Evolutionary conservation across 2,888 invertebrate species (phyloP).

Genomic region (Rhodophaea formosa): DNA sequence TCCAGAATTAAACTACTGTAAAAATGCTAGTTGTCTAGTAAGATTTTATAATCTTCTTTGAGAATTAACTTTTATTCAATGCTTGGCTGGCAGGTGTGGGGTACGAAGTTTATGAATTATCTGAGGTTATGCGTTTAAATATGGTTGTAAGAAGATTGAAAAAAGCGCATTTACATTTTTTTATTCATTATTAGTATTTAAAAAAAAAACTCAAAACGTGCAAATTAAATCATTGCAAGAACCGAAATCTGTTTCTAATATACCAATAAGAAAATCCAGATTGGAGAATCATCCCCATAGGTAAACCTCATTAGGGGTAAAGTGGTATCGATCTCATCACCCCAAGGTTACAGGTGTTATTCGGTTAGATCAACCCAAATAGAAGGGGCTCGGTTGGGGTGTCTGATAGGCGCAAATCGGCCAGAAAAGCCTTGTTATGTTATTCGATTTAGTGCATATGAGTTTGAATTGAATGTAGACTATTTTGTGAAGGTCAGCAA

Average conservation of each 20-base stretch:
- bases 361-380: conserved; percentile 36
- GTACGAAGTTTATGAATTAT: no score
- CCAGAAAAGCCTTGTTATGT: conserved; percentile 43
- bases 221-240: no score
- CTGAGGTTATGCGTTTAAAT: no score
- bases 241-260: not conserved
- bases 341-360: conserved; percentile 54
- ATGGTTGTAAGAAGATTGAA: no score
- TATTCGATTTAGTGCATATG: conserved; percentile 18
- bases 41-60: no score
- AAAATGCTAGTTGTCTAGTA: no score
- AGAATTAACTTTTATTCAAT: no score
- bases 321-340: conserved; percentile 33
- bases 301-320: conserved; percentile 29
- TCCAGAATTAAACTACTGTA: no score
- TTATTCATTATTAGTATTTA: no score
- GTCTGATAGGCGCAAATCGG: conserved; percentile 54
- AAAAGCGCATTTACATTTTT: no score
- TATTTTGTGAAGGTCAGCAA: not conserved
- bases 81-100: no score
- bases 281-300: conserved; percentile 24
- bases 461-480: conserved; percentile 8
- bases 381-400: conserved; percentile 23
- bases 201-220: no score
- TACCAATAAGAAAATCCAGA: conserved; percentile 16